A percentile compares a stretch with the other conserved stretches of the same genome.
phyloP scores from a whole-genome alignment of 2,797 vertebrate genomes.

The Morus bassanus region DNA sequence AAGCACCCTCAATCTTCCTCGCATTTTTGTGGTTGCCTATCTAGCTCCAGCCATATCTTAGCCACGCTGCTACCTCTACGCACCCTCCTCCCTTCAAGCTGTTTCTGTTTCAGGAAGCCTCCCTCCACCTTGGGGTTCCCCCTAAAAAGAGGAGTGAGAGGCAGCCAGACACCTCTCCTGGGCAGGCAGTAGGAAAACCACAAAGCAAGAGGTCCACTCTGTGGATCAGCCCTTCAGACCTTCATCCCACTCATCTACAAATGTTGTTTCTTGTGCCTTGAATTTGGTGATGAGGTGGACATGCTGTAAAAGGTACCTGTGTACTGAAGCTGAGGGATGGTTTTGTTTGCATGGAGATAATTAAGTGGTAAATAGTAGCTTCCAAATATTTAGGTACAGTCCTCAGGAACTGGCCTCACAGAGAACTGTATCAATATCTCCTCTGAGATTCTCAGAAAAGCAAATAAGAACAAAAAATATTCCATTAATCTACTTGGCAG shows the following conservation, averaged over 20 bases:
- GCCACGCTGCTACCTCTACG: background rate
- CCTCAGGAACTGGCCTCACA: background rate
- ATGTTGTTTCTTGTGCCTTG: background rate
- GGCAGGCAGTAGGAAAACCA: background rate
- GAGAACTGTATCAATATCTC: background rate
- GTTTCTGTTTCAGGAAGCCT: background rate
- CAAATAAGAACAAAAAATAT: slow-evolving; percentile 8
- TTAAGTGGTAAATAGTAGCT: background rate
- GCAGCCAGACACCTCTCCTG: background rate
- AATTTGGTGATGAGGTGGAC: background rate
- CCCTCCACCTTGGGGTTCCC: background rate
- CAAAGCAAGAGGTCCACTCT: background rate
- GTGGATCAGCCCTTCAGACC: background rate
- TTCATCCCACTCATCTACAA: background rate
- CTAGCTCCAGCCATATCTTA: background rate
- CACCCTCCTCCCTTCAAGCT: background rate
- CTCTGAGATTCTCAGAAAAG: background rate
- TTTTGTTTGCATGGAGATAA: background rate
- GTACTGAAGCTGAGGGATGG: background rate
- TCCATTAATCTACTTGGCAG: slow-evolving; percentile 22
- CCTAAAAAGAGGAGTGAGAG: background rate
- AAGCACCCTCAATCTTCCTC: background rate
- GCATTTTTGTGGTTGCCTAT: background rate
- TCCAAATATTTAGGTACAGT: background rate
- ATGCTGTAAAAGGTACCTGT: background rate